phyloP scores from a whole-genome alignment of 2,888 invertebrate genomes.

The Phyllotreta cruciferae region DNA sequence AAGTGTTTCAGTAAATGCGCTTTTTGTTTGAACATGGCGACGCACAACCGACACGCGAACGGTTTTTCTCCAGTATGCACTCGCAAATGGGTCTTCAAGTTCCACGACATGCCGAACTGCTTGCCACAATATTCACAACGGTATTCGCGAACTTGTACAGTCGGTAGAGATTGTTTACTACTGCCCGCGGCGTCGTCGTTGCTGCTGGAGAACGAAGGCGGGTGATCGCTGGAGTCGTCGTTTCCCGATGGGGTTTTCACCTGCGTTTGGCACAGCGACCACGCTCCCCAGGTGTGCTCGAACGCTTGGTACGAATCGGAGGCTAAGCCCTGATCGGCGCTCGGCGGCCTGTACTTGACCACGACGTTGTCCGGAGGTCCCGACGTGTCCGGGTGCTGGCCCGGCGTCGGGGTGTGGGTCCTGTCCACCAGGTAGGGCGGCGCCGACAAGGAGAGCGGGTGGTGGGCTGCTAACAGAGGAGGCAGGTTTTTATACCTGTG shows the following conservation, averaged over 20 bases:
- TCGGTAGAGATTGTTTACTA: constrained; percentile 54
- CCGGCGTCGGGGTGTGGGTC: constrained; percentile 67
- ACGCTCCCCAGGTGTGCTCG: constrained; percentile 69
- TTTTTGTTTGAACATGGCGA: constrained; percentile 92
- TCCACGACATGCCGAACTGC: constrained; percentile 93
- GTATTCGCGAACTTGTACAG: constrained; percentile 79
- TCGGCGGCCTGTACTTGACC: constrained; percentile 71
- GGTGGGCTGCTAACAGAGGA: constrained; percentile 69
- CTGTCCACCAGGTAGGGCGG: constrained; percentile 74
- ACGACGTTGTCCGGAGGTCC: constrained; percentile 64
- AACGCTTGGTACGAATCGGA: constrained; percentile 62
- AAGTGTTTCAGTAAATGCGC: constrained; percentile 87
- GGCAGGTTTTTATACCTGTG: constrained; percentile 66
- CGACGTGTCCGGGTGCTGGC: constrained; percentile 57
- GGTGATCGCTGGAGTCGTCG: constrained; percentile 50
- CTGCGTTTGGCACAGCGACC: constrained; percentile 71
- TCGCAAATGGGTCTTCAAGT: constrained; percentile 85
- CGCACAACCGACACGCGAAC: constrained; percentile 86
- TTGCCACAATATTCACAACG: constrained; percentile 89
- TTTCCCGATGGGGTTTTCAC: constrained; percentile 62
- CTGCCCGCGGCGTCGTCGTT: constrained; percentile 54
- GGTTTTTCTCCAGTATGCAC: constrained; percentile 91
- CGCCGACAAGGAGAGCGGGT: constrained; percentile 75
- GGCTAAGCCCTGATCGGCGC: constrained; percentile 68
- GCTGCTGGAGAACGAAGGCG: constrained; percentile 53